Percentiles rank a stretch among this genome's conserved stretches.
These are phyloP conservation scores for Cabera pusaria DNA, from an alignment of 2,888 invertebrate genomes.

Conservation along the genomic window DNA sequence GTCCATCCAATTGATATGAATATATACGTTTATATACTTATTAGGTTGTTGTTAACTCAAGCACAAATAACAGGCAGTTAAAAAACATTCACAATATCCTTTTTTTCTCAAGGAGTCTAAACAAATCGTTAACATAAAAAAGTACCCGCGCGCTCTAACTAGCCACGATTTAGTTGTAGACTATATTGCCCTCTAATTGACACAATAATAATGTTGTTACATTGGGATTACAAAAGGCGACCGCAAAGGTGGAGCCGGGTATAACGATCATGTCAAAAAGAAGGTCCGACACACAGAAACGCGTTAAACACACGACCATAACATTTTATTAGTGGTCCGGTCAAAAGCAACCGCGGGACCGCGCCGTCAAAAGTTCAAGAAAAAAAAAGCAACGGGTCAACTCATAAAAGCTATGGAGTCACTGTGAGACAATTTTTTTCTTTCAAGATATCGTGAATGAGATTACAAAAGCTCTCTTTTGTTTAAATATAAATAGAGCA, in stretches of 20 bases:
- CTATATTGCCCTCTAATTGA: conserved; percentile 75
- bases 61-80: background rate
- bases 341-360: conserved; percentile 80
- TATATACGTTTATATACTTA: too few species aligned
- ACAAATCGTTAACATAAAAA: conserved; percentile 30
- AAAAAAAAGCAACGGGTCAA: conserved; percentile 76
- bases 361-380: conserved; percentile 78
- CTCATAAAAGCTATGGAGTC: conserved; percentile 77
- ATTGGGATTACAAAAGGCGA: conserved; percentile 71
- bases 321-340: conserved; percentile 82
- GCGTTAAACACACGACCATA: conserved; percentile 83
- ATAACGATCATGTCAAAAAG: conserved; percentile 81
- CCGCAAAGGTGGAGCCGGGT: conserved; percentile 74
- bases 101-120: conserved; percentile 12
- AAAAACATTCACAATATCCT: background rate
- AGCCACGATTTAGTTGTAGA: conserved; percentile 66
- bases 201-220: conserved; percentile 78
- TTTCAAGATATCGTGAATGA: conserved; percentile 45
- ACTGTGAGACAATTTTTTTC: conserved; percentile 65
- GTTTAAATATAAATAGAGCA: too few species aligned
- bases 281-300: conserved; percentile 78
- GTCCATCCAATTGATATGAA: too few species aligned
- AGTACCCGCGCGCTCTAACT: conserved; percentile 48
- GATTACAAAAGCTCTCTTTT: conserved; percentile 36
- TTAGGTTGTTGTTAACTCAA: too few species aligned